Evolutionary conservation across 2,797 vertebrate species (phyloP).

Genomic region (Gadopsis marmoratus): DNA sequence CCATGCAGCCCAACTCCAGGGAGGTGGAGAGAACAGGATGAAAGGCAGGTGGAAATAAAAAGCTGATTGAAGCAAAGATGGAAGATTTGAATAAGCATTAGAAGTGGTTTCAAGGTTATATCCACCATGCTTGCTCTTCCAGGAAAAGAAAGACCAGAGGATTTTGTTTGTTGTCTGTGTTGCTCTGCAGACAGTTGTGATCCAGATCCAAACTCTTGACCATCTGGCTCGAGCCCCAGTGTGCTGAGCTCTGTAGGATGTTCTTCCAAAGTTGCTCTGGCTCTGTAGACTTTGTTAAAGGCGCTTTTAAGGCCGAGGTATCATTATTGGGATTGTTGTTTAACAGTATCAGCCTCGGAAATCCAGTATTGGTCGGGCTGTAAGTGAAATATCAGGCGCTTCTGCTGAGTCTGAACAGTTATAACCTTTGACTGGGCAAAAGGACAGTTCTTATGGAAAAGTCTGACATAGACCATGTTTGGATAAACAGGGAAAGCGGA

Average conservation of each 20-base stretch:
- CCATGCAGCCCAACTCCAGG: constrained; percentile 20
- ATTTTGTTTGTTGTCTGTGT: constrained; percentile 38
- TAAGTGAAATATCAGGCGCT: not conserved
- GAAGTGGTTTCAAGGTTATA: constrained; percentile 39
- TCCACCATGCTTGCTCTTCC: constrained; percentile 13
- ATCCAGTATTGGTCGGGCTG: too few relatives aligned
- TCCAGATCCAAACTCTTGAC: constrained; percentile 58
- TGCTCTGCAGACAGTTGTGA: constrained; percentile 39
- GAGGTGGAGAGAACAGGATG: constrained; percentile 20
- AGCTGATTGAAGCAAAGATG: not conserved
- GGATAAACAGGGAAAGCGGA: not conserved
- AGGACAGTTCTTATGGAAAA: not conserved
- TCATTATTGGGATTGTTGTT: too few relatives aligned
- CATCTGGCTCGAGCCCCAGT: constrained; percentile 60
- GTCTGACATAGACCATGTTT: not conserved
- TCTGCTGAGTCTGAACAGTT: not conserved
- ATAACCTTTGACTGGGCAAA: not conserved
- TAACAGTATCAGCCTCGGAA: too few relatives aligned
- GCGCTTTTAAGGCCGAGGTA: too few relatives aligned
- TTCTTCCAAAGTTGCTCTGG: constrained; percentile 9
- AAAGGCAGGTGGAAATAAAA: constrained; percentile 40
- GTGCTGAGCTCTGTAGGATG: constrained; percentile 40
- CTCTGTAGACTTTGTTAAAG: too few relatives aligned
- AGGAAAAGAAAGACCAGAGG: constrained; percentile 10
- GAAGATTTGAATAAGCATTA: constrained; percentile 26